Evolutionary conservation across 2,888 invertebrate species (phyloP), one percentile per base, ranked within the genome.

Genomic region (Pandemis cinnamomeana): DNA sequence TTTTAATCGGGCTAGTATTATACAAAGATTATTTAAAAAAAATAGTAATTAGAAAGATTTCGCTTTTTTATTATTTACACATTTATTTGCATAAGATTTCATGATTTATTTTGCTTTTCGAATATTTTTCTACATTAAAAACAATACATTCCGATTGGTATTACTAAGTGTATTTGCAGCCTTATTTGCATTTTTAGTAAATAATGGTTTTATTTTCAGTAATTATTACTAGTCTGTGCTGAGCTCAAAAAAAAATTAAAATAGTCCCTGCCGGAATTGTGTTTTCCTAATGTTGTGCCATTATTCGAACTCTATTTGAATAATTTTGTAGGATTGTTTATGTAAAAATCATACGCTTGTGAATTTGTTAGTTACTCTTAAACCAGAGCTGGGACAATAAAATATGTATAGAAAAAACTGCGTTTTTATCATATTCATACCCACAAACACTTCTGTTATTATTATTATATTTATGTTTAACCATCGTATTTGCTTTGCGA

Each of bases 361-460:
- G 42, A 42, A 42, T 42, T 72, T 75, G 63, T 71, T 69, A 75
- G 51, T 76, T 76, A 75, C 77, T 71, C 10, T 27, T 80, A 78
- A 51, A 67, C 77, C 76, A 77, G 83, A 78, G 67, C 75, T 75
- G 76, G 81, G 84, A 87, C 86, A 87, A 86, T 86, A 86, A 86
- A 86, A 80, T 78, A 81, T 82, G 10, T 64, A 36, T 55, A 69
- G 83, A 77, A 80, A 75, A 73, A 75, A 75, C 41, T 61, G 41
- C 44, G 55, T 75, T 48, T 48, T 67, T 66, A 15, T 13, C n/a
- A n/a, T 13, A 51, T n/a, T 6, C 5, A n/a, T 1, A 2, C 51
- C 13, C 46, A 11, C 4, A 0, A 36, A 36, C 27, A 36, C 27
- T 36, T 20, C 20, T 36, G 27, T 36, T 36, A 36, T 36, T 20